These are phyloP conservation scores for Thera obeliscata DNA, from an alignment of 2,888 invertebrate species.

Conservation along the genomic window DNA sequence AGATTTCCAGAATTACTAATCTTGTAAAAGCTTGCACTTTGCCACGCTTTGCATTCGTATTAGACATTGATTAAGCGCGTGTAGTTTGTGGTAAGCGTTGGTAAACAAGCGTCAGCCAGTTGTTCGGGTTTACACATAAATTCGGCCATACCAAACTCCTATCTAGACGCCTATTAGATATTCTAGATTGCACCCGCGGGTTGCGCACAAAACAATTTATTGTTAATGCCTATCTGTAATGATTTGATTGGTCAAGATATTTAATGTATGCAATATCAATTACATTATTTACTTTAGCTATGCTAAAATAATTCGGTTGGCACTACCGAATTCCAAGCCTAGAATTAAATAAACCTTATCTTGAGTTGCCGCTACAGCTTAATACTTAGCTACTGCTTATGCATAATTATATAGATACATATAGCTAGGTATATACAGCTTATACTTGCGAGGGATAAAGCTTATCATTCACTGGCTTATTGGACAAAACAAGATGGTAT, in stretches of 20 bases:
- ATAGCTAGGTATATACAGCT: no score
- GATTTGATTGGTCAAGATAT: slow-evolving; percentile 43
- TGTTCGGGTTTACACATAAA: slow-evolving; percentile 8
- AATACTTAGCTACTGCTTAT: no score
- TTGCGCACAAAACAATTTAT: slow-evolving; percentile 52
- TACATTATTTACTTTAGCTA: slow-evolving; percentile 27
- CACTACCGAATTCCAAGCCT: slow-evolving; percentile 9
- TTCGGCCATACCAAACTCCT: slow-evolving; percentile 53
- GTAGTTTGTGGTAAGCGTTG: background rate
- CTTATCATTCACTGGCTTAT: background rate
- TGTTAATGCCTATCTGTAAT: slow-evolving; percentile 47
- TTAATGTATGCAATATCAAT: slow-evolving; percentile 30
- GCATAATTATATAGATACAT: no score
- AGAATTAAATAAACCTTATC: background rate
- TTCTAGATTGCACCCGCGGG: slow-evolving; percentile 61
- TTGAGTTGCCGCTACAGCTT: background rate
- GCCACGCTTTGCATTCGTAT: background rate
- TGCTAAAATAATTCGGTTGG: slow-evolving; percentile 19
- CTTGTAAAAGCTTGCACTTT: background rate
- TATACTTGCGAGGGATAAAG: background rate
- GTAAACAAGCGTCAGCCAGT: background rate
- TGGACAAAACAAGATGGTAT: no score
- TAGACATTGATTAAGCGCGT: background rate
- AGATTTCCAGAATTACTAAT: background rate
- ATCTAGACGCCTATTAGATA: slow-evolving; percentile 66